Percentiles rank a stretch among this genome's conserved stretches.
Evolutionary conservation across 2,888 invertebrate genomes (phyloP).

Genomic region (Patella ulyssiponensis): DNA sequence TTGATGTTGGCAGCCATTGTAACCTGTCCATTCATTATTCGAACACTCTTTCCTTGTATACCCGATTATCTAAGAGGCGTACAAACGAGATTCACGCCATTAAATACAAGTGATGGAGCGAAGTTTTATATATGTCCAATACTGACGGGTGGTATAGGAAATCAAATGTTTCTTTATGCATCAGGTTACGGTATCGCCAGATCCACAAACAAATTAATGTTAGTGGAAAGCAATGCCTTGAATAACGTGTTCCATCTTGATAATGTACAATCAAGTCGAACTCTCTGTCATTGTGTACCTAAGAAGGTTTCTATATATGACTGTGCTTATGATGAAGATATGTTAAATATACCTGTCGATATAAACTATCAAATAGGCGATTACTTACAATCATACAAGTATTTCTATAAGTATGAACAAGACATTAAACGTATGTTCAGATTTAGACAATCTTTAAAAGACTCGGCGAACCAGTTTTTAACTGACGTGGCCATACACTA

Average conservation of each 20-base stretch:
- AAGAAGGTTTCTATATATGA: background rate
- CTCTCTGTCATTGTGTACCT: background rate
- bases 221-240: background rate
- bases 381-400: background rate
- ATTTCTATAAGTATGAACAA: background rate
- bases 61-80: too few relatives aligned
- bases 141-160: background rate
- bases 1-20: too few relatives aligned
- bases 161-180: background rate
- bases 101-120: too few relatives aligned
- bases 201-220: background rate
- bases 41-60: too few relatives aligned
- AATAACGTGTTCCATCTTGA: background rate
- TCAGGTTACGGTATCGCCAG: background rate
- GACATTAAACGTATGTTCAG: background rate
- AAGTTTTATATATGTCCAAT: background rate
- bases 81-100: too few relatives aligned
- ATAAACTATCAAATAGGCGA: background rate
- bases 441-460: background rate
- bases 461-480: background rate
- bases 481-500: background rate
- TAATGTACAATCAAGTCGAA: background rate
- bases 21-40: too few relatives aligned
- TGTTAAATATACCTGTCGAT: background rate
- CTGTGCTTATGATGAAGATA: background rate